A percentile compares a stretch with the other conserved stretches of the same genome.
Evolutionary conservation across 2,888 invertebrate species (phyloP).

Genomic region (Synergus laeviventris): DNA sequence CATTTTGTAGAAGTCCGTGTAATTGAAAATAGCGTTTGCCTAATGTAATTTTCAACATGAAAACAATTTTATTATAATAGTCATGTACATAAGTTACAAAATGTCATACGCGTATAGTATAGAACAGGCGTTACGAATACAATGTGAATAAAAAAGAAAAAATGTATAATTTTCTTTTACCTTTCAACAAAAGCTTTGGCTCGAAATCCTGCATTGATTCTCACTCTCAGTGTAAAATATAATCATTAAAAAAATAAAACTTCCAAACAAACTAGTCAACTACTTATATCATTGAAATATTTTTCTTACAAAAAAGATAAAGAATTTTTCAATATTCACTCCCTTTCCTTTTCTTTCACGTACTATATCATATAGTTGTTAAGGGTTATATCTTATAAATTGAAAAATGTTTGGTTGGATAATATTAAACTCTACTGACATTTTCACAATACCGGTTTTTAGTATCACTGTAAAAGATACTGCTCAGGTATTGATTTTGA

Average conservation of each 20-base stretch:
- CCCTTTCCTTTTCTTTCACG: slow-evolving; percentile 21
- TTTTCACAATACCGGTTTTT: slow-evolving; percentile 7
- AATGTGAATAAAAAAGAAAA: slow-evolving; percentile 62
- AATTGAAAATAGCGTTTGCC: slow-evolving; percentile 15
- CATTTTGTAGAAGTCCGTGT: slow-evolving; percentile 3
- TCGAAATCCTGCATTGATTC: slow-evolving; percentile 42
- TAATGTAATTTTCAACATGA: slow-evolving; percentile 45
- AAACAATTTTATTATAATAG: slow-evolving; percentile 55
- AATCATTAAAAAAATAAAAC: slow-evolving; percentile 56
- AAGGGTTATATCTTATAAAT: slow-evolving; percentile 17
- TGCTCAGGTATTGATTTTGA: background rate
- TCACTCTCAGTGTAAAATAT: slow-evolving; percentile 50
- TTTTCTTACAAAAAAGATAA: slow-evolving; percentile 50
- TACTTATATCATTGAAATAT: slow-evolving; percentile 48
- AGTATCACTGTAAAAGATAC: slow-evolving; percentile 5
- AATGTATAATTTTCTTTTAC: slow-evolving; percentile 39
- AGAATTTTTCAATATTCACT: slow-evolving; percentile 46
- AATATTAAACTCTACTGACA: slow-evolving; percentile 13
- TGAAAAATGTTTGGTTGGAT: slow-evolving; percentile 18
- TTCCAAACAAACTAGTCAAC: slow-evolving; percentile 51
- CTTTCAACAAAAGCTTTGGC: slow-evolving; percentile 38
- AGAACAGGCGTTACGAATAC: slow-evolving; percentile 66
- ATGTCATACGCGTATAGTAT: slow-evolving; percentile 62
- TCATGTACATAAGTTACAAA: slow-evolving; percentile 66
- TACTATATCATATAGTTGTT: slow-evolving; percentile 18